Evolutionary conservation across 2,888 invertebrate species (phyloP).

Genomic region (Phortica okadai): DNA sequence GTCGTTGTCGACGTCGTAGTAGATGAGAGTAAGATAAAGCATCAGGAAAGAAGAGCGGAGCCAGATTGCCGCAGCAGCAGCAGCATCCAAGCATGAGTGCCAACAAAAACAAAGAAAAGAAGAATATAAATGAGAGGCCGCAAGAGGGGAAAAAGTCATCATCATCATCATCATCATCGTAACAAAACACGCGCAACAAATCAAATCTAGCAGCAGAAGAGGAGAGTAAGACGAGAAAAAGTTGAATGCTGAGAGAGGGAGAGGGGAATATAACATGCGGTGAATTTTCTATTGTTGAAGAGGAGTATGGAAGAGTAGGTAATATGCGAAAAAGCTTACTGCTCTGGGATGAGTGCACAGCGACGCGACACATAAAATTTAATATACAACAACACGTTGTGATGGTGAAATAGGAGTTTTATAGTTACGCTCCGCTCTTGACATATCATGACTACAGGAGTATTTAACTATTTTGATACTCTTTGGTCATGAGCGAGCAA

Average conservation of each 20-base stretch:
- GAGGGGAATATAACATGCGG: background rate
- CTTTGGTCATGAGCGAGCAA: background rate
- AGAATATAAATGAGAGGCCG: background rate
- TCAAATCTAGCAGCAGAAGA: slow-evolving; percentile 40
- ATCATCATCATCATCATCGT: too few species aligned
- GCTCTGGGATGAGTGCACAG: slow-evolving; percentile 5
- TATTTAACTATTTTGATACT: background rate
- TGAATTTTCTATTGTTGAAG: background rate
- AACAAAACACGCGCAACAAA: slow-evolving; percentile 33
- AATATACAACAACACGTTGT: slow-evolving; percentile 48
- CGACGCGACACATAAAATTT: slow-evolving; percentile 46
- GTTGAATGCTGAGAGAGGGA: slow-evolving; percentile 38
- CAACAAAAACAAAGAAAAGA: background rate
- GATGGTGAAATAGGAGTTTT: slow-evolving; percentile 38
- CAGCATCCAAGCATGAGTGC: slow-evolving; percentile 39
- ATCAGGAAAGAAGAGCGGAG: background rate
- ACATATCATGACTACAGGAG: too few species aligned
- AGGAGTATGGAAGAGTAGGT: slow-evolving; percentile 1
- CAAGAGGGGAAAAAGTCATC: background rate
- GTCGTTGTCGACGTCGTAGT: background rate
- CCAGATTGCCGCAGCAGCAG: background rate
- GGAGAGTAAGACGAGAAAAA: slow-evolving; percentile 34
- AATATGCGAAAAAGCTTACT: slow-evolving; percentile 3
- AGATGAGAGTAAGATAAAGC: background rate
- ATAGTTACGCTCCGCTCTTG: background rate